Conservation (phyloP, 2,113 vertebrate genomes). For the Zosterops borbonicus region DNA sequence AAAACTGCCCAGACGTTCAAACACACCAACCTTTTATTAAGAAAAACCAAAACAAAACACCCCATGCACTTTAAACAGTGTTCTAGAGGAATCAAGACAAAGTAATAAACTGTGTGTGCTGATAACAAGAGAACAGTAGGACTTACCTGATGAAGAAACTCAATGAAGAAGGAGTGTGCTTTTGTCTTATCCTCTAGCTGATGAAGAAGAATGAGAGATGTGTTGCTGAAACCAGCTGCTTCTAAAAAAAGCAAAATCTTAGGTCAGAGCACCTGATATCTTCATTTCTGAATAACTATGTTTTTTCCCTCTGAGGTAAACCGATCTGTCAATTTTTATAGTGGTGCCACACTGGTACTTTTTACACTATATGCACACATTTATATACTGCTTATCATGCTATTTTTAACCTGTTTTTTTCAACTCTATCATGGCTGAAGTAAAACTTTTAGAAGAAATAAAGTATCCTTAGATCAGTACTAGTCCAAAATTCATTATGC, state of each 20-base stretch:
- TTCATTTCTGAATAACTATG: background rate
- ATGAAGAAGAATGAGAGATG: conserved; percentile 94
- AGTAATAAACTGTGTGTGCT: background rate
- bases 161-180: conserved; percentile 91
- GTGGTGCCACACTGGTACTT: background rate
- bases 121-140: background rate
- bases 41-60: background rate
- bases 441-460: background rate
- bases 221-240: conserved; percentile 87
- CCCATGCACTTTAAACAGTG: background rate
- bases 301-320: background rate
- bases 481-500: background rate
- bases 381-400: background rate
- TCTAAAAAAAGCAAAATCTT: conserved; percentile 71
- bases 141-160: conserved; percentile 90
- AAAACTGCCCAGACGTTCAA: conserved; percentile 80
- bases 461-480: background rate
- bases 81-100: background rate
- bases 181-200: conserved; percentile 98
- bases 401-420: background rate
- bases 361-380: background rate
- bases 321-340: background rate
- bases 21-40: conserved; percentile 81
- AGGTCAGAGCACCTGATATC: background rate
- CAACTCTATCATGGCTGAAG: background rate